A percentile compares a stretch with the other conserved stretches of the same genome.
These are phyloP conservation scores for Pseudanteris insignis DNA, from an alignment of 2,888 invertebrate species.

Conservation along the genomic window DNA sequence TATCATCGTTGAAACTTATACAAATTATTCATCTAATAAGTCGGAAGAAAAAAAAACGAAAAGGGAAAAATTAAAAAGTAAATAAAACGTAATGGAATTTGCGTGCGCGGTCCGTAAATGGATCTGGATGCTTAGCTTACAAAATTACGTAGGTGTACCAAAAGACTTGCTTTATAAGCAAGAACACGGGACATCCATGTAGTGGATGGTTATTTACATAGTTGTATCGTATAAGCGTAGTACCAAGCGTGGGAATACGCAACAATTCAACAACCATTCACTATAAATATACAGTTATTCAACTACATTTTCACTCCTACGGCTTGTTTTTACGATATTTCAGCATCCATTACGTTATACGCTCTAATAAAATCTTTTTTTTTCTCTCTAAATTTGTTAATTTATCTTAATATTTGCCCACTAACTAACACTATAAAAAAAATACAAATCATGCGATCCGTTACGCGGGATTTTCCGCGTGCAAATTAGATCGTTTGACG, in stretches of 20 bases:
- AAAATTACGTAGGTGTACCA: constrained; percentile 42
- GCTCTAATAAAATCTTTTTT: no score
- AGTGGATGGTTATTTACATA: constrained; percentile 37
- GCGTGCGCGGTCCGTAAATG: constrained; percentile 29
- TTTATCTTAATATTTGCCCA: no score
- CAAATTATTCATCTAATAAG: no score
- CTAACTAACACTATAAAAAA: no score
- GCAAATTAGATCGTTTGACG: no score
- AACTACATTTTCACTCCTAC: constrained; percentile 11
- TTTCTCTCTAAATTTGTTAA: no score
- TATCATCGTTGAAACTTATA: no score
- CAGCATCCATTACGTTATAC: constrained; percentile 4
- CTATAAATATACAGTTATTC: constrained; percentile 33
- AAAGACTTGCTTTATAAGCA: constrained; percentile 35
- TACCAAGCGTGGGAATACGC: constrained; percentile 36
- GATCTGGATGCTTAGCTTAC: constrained; percentile 29
- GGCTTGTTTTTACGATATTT: constrained; percentile 7
- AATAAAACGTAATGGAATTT: constrained; percentile 9
- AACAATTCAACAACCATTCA: constrained; percentile 37
- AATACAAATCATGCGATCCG: no score
- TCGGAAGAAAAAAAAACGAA: background rate
- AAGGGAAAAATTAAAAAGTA: no score
- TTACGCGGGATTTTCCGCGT: no score
- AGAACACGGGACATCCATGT: constrained; percentile 31
- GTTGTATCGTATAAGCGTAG: constrained; percentile 31